phyloP scores from a whole-genome alignment of 2,113 vertebrate genomes.

The Redunca redunca region DNA sequence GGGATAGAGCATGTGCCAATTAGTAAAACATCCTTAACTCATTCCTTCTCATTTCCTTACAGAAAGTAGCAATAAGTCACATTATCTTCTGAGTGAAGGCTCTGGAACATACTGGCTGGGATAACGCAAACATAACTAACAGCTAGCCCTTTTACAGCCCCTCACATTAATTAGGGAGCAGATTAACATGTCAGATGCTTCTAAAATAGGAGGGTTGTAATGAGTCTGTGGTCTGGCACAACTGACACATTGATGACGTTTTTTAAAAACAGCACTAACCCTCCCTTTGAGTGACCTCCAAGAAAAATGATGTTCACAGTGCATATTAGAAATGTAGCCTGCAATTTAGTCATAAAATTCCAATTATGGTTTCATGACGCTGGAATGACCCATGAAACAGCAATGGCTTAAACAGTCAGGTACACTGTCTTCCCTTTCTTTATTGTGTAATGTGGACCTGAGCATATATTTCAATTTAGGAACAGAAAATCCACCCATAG shows the following conservation, averaged over 20 bases:
- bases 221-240: not conserved
- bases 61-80: not conserved
- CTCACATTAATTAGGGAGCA: not conserved
- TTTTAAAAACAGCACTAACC: not conserved
- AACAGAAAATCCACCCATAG: not conserved
- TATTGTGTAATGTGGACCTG: not conserved
- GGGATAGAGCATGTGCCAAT: not conserved
- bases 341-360: not conserved
- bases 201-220: not conserved
- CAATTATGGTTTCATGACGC: slow-evolving; percentile 3
- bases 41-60: not conserved
- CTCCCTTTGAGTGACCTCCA: not conserved
- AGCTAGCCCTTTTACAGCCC: slow-evolving; percentile 16
- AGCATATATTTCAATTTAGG: not conserved
- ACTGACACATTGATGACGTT: not conserved
- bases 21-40: not conserved
- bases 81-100: slow-evolving; percentile 34
- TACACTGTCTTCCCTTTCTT: not conserved
- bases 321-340: not conserved
- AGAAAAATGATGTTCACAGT: slow-evolving; percentile 27
- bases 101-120: slow-evolving; percentile 31
- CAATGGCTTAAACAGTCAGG: not conserved
- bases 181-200: slow-evolving; percentile 47
- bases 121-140: not conserved
- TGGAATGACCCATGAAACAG: not conserved